Percentiles rank a stretch among this genome's conserved stretches.
Evolutionary conservation across 92 coral and sea anemone genomes (phyloP).

Genomic region (Montipora capitata): DNA sequence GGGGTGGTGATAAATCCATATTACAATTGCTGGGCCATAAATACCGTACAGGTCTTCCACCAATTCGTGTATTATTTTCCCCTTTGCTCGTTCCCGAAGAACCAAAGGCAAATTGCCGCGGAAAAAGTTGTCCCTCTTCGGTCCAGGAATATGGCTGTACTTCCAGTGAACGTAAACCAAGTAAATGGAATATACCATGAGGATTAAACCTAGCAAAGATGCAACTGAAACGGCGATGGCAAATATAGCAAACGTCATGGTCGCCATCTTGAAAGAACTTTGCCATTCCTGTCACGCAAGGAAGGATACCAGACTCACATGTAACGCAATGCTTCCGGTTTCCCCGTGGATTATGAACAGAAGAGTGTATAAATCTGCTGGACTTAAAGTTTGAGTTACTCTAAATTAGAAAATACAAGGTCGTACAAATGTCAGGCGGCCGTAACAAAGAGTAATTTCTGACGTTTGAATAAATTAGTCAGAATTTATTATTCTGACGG

Average conservation of each 20-base stretch:
- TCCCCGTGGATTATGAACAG: no score
- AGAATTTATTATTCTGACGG: no score
- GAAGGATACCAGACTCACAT: no score
- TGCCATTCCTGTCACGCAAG: no score
- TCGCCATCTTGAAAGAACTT: constrained; percentile 64
- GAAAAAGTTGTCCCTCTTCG: constrained; percentile 63
- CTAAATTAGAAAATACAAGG: no score
- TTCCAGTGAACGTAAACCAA: constrained; percentile 41
- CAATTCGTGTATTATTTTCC: neutral
- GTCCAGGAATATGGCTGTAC: constrained; percentile 56
- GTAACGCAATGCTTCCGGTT: no score
- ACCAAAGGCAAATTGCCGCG: constrained; percentile 34
- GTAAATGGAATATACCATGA: constrained; percentile 26
- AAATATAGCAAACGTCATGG: neutral
- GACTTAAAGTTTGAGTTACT: no score
- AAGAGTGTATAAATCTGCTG: no score
- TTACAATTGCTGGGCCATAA: constrained; percentile 57
- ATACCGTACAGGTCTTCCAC: neutral
- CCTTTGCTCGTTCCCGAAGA: constrained; percentile 14
- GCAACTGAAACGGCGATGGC: neutral
- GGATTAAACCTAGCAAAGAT: neutral
- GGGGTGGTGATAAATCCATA: constrained; percentile 72
- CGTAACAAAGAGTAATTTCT: no score
- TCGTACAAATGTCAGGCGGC: no score
- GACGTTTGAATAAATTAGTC: no score